Evolutionary conservation across 1,140 invertebrate genomes (phyloP).

Genomic region (Amyelois transitella): DNA sequence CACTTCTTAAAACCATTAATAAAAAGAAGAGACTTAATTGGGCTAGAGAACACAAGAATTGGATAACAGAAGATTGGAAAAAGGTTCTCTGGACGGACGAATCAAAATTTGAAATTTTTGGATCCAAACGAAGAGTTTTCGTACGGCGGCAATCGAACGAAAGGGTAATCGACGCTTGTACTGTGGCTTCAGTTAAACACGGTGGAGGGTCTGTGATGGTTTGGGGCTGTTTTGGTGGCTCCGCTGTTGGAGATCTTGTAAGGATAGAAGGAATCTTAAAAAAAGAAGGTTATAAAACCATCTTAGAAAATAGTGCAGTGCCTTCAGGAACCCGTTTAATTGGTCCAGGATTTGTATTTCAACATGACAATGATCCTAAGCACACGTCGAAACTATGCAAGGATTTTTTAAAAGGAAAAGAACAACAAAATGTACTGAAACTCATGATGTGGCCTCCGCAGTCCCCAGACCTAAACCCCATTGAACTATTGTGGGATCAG

Average conservation of each 20-base stretch:
- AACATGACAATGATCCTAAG: too few relatives aligned
- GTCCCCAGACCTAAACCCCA: not conserved
- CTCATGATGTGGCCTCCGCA: not conserved
- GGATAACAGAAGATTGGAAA: not conserved
- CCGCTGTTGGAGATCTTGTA: not conserved
- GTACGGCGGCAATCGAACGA: not conserved
- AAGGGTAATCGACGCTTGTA: not conserved
- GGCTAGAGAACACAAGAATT: not conserved
- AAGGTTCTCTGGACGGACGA: not conserved
- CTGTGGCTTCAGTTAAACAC: constrained; percentile 12
- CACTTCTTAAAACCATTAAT: not conserved
- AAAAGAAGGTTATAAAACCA: constrained; percentile 6
- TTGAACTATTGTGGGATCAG: not conserved
- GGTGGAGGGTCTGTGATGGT: constrained; percentile 14
- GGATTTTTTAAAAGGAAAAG: too few relatives aligned
- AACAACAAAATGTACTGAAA: not conserved
- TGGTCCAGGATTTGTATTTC: too few relatives aligned
- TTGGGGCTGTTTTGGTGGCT: constrained; percentile 11
- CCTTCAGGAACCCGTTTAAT: too few relatives aligned
- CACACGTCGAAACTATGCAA: too few relatives aligned
- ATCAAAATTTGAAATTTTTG: too few relatives aligned
- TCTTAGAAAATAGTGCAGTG: not conserved
- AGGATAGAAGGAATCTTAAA: not conserved
- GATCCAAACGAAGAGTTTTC: too few relatives aligned
- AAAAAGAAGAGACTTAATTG: not conserved